A percentile compares a stretch with the other conserved stretches of the same genome.
Evolutionary conservation across 2,797 vertebrate species (phyloP).

Genomic region (Megalops cyprinoides): DNA sequence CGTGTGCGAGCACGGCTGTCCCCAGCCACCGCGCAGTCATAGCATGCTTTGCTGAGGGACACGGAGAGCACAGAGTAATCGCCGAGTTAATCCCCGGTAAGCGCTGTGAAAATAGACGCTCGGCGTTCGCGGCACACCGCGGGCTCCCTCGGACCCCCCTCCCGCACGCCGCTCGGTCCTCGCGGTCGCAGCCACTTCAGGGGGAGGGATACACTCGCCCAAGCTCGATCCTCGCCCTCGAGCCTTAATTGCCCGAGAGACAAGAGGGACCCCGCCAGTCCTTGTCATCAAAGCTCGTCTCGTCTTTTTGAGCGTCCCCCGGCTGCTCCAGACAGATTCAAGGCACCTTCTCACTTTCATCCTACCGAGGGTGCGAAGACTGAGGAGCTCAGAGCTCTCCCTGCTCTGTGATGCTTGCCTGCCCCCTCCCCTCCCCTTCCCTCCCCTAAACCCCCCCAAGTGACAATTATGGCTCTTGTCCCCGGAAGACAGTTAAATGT

Average conservation of each 20-base stretch:
- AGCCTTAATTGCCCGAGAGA: not conserved
- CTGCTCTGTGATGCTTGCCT: not conserved
- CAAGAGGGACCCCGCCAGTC: not conserved
- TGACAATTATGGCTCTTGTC: constrained; percentile 12
- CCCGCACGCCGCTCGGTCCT: not conserved
- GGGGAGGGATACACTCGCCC: not conserved
- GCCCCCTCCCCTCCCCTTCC: not conserved
- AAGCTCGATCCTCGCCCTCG: not conserved
- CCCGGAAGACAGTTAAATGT: constrained; percentile 27
- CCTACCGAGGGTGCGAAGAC: constrained; percentile 9
- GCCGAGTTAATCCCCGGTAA: constrained; percentile 69
- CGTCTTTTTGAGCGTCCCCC: constrained; percentile 20
- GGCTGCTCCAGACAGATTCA: constrained; percentile 34
- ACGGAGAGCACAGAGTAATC: constrained; percentile 55
- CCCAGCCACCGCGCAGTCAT: not conserved
- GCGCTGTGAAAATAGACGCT: constrained; percentile 68
- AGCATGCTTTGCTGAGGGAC: constrained; percentile 18
- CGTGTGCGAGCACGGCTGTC: not conserved
- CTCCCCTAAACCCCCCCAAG: not conserved
- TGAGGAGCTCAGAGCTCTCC: not conserved
- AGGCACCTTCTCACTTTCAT: constrained; percentile 40
- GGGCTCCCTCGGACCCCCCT: constrained; percentile 16
- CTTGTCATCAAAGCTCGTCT: not conserved
- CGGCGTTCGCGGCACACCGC: constrained; percentile 24
- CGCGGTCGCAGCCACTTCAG: not conserved